Evolutionary conservation across 2,797 vertebrate genomes (phyloP).

Genomic region (Vespertilio murinus): DNA sequence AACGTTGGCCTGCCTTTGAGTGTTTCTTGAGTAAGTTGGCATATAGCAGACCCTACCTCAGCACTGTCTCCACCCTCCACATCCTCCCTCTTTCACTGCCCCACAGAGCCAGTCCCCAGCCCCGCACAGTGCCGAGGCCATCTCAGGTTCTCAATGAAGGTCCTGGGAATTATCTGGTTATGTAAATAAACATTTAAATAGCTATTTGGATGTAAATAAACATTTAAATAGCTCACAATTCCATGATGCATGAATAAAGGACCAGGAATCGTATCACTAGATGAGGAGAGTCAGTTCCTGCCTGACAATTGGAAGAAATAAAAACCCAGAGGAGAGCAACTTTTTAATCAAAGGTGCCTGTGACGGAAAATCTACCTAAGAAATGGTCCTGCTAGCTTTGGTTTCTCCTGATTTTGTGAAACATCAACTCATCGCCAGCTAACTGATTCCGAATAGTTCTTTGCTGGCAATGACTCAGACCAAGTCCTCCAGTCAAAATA

Average conservation of each 20-base stretch:
- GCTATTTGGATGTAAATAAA: neutral
- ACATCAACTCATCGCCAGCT: neutral
- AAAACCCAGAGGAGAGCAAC: neutral
- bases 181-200: neutral
- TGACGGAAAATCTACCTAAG: neutral
- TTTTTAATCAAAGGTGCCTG: conserved; percentile 3
- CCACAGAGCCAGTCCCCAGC: neutral
- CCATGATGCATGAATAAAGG: neutral
- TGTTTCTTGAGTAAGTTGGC: neutral
- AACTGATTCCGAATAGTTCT: neutral
- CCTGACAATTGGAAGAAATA: neutral
- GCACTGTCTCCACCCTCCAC: neutral
- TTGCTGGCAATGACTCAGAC: neutral
- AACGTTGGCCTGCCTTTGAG: neutral
- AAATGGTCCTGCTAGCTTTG: neutral
- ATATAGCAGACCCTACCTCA: neutral
- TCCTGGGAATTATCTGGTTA: neutral
- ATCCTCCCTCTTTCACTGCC: neutral
- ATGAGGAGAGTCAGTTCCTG: neutral
- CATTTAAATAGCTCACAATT: neutral
- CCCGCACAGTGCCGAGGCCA: neutral
- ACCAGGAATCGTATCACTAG: neutral
- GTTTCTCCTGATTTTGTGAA: neutral
- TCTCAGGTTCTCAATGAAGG: neutral
- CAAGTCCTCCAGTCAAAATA: neutral